Evolutionary conservation across 2,797 vertebrate genomes (phyloP), one percentile per base, ranked within the genome.

Genomic region (Mormyrops boulengeri): DNA sequence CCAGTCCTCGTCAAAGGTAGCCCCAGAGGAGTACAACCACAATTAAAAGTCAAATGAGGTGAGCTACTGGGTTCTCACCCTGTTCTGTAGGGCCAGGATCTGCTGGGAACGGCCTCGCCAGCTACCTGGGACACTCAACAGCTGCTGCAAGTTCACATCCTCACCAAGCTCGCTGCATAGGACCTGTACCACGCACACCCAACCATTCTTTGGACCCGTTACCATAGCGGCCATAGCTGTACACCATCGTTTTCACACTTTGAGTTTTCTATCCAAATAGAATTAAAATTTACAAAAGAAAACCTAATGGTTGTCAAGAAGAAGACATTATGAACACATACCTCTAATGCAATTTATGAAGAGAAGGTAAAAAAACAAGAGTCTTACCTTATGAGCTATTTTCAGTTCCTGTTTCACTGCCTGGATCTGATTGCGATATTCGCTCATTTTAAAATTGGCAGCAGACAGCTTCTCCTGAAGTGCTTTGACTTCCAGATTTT

Each of bases 101-200:
- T 99, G 98, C 92, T 99, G 98, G 2, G 98, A 96, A 34, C 98
- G 96, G 2, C 98, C 98, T 90, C 98, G 95, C 95, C 97, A 99
- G 92, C 91, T 95, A 80, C 97, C 97, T 0, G 96, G 95, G n/a
- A 91, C 94, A 92, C 90, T 93, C 50, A 98, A 89, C 50, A 99
- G 93, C 73, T 95, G 97, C 90, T 97, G 97, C 66, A 99, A 88
- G 50, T 92, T 97, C 91, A 98, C 94, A 0, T 97, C 97, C 88
- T 99, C 98, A 7, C 98, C 98, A 2, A 98, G 93, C 94, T 99
- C 98, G 52, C 89, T 97, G 91, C 93, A 93, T 91, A 99, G 92
- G 92, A 97, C 96, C 98, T 99, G 91, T 3, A 91, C 50, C 57
- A 19, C 41, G 82, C 19, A 3, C 47, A 12, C 2, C 66, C 22